These are phyloP conservation scores for Pycnonotus jocosus DNA, from an alignment of 2,113 vertebrate genomes.

Conservation along the genomic window DNA sequence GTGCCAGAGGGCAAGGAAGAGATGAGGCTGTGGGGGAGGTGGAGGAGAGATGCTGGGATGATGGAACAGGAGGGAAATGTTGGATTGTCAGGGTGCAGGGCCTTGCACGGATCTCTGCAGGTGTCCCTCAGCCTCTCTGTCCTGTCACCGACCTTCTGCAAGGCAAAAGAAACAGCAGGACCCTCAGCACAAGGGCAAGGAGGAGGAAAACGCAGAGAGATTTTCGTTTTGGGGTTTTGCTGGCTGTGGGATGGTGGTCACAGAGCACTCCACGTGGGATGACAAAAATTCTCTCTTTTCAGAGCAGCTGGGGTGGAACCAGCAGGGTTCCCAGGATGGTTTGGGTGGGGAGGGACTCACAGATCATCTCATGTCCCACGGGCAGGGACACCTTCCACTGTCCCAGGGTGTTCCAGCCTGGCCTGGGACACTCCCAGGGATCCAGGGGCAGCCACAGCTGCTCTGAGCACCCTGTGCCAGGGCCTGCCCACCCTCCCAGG, in stretches of 20 bases:
- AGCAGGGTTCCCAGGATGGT: neutral
- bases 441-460: neutral
- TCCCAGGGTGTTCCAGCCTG: neutral
- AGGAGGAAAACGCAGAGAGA: neutral
- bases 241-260: rapidly evolving
- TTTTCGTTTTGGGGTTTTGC: neutral
- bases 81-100: rapidly evolving
- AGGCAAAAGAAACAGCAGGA: rapidly evolving
- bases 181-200: neutral
- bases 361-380: rapidly evolving
- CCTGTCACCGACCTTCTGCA: neutral
- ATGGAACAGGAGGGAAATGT: neutral
- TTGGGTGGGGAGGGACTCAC: neutral
- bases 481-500: rapidly evolving
- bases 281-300: rapidly evolving
- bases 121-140: neutral
- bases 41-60: neutral
- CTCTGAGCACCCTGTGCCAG: neutral
- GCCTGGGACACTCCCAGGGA: neutral
- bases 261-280: neutral
- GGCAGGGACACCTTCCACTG: rapidly evolving
- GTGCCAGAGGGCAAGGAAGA: neutral
- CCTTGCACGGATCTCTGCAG: too few relatives aligned
- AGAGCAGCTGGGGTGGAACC: neutral
- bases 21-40: rapidly evolving